Evolutionary conservation across 2,797 vertebrate species (phyloP).

Genomic region (Zenarchopterus dispar): DNA sequence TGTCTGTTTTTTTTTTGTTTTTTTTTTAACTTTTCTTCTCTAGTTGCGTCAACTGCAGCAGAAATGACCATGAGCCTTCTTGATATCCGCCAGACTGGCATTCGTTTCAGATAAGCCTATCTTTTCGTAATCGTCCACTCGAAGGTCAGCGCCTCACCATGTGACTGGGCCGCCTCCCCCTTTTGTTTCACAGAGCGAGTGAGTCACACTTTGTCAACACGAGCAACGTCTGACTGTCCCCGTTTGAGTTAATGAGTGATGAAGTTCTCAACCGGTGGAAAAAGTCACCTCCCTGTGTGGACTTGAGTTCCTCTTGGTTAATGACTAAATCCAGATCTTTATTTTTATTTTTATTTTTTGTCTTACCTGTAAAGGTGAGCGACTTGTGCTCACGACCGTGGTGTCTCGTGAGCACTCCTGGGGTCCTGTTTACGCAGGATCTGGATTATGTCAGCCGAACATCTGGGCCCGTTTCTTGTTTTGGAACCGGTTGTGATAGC

Average conservation of each 20-base stretch:
- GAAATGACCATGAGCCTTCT: constrained; percentile 17
- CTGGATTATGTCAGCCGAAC: constrained; percentile 38
- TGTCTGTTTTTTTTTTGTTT: background rate
- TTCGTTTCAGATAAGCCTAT: constrained; percentile 49
- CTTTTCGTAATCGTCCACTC: constrained; percentile 47
- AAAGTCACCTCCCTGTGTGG: constrained; percentile 67
- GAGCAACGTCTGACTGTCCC: constrained; percentile 61
- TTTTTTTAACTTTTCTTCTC: background rate
- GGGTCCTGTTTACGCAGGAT: constrained; percentile 55
- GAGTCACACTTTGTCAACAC: constrained; percentile 78
- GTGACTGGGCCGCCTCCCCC: constrained; percentile 58
- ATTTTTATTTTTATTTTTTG: constrained; percentile 32
- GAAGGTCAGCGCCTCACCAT: constrained; percentile 53
- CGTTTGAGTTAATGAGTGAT: constrained; percentile 79
- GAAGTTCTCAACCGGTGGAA: constrained; percentile 56
- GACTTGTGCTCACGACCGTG: constrained; percentile 39
- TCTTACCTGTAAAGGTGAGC: constrained; percentile 65
- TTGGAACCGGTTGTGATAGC: constrained; percentile 25
- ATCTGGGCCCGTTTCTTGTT: constrained; percentile 39
- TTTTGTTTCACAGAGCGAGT: constrained; percentile 63
- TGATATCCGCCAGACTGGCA: constrained; percentile 23
- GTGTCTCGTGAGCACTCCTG: constrained; percentile 18
- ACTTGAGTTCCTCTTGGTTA: constrained; percentile 57
- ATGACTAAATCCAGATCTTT: constrained; percentile 71
- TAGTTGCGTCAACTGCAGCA: constrained; percentile 16